These are phyloP conservation scores for Carpatolechia fugitivella DNA, from an alignment of 2,888 invertebrate genomes.

Conservation along the genomic window DNA sequence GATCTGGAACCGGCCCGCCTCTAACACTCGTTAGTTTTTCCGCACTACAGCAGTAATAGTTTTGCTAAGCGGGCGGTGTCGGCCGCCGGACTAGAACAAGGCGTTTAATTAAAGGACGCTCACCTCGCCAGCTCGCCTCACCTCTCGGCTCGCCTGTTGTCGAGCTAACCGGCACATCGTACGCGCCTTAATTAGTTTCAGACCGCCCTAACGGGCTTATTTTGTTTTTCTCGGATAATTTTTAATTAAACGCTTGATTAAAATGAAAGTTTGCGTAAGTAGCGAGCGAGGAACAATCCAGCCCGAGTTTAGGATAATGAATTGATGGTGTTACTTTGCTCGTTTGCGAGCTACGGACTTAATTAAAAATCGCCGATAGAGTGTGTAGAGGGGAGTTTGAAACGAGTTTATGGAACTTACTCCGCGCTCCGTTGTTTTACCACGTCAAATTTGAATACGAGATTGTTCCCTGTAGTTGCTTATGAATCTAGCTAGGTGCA, in stretches of 20 bases:
- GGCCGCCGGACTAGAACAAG: slow-evolving; percentile 63
- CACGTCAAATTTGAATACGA: slow-evolving; percentile 77
- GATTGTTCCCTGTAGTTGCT: slow-evolving; percentile 46
- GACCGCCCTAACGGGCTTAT: slow-evolving; percentile 78
- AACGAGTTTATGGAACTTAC: slow-evolving; percentile 77
- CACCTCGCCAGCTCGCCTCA: slow-evolving; percentile 55
- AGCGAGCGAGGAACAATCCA: slow-evolving; percentile 78
- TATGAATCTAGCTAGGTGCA: slow-evolving; percentile 8
- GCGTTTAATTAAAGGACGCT: slow-evolving; percentile 72
- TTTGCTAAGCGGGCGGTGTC: slow-evolving; percentile 46
- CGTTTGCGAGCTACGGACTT: slow-evolving; percentile 75
- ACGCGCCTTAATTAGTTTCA: slow-evolving; percentile 78
- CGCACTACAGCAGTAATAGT: slow-evolving; percentile 56
- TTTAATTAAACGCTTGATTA: slow-evolving; percentile 80
- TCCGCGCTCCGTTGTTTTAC: slow-evolving; percentile 73
- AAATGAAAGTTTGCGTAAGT: slow-evolving; percentile 80
- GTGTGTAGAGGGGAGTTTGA: slow-evolving; percentile 75
- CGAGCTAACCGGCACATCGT: slow-evolving; percentile 59
- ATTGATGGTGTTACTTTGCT: slow-evolving; percentile 79
- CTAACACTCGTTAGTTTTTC: slow-evolving; percentile 61
- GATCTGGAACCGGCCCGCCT: slow-evolving; percentile 29
- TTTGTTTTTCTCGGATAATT: slow-evolving; percentile 80
- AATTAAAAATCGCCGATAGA: slow-evolving; percentile 80
- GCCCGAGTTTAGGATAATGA: slow-evolving; percentile 79
- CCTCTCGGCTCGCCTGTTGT: slow-evolving; percentile 37